These are phyloP conservation scores for Enhydra lutris DNA, from an alignment of 2,113 vertebrate species.

Conservation along the genomic window DNA sequence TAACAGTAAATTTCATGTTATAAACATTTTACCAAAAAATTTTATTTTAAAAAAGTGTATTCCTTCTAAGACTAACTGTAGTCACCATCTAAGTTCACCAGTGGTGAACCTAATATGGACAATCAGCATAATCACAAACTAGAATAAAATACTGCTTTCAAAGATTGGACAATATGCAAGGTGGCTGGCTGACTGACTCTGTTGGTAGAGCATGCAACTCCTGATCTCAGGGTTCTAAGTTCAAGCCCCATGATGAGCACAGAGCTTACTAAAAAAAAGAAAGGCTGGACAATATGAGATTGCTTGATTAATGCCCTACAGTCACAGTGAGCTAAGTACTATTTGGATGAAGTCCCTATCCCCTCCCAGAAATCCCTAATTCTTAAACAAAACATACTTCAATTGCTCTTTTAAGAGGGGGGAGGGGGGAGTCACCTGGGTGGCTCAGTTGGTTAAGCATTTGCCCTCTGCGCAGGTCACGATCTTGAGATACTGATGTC, in stretches of 20 bases:
- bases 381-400: slow-evolving; percentile 30
- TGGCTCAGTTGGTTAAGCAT: neutral
- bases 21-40: neutral
- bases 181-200: neutral
- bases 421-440: neutral
- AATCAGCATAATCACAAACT: neutral
- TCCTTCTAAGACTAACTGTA: neutral
- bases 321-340: neutral
- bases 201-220: neutral
- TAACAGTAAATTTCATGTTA: neutral
- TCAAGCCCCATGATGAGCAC: neutral
- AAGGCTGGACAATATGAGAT: neutral
- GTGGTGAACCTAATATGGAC: neutral
- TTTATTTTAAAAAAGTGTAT: neutral
- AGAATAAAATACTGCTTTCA: neutral
- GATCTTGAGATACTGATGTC: neutral
- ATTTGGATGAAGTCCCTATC: neutral
- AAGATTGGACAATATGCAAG: neutral
- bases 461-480: neutral
- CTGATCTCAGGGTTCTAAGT: neutral
- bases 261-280: neutral
- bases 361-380: neutral
- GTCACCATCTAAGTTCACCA: neutral
- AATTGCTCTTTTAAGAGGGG: neutral
- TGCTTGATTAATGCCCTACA: neutral